Evolutionary conservation across 2,797 vertebrate genomes (phyloP), one percentile per base, ranked within the genome.

Genomic region (Ispidina lecontei): DNA sequence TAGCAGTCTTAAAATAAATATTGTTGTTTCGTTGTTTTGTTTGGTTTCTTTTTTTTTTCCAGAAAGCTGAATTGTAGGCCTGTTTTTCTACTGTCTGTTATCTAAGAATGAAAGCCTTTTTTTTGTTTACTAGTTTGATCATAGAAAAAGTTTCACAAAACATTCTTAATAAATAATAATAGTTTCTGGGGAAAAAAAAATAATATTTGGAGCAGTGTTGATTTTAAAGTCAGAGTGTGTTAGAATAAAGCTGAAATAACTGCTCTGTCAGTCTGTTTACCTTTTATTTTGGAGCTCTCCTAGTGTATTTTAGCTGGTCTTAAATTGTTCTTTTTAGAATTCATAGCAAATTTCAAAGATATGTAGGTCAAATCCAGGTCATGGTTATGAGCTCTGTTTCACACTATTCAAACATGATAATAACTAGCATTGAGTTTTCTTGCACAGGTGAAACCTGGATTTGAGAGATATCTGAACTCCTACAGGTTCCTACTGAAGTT

Each of bases 61-160:
- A 29, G 64, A 76, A 71, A 78, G 19, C 26, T 95, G 54, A 70
- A 81, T 17, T 52, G 20, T 51, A 56, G 9, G 18, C 28, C 47
- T 87, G 11, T 55, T 71, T 9, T 54, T 91, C 51, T 62, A 56
- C 23, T 72, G 8, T 35, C n/a, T 77, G 20, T 13, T 77, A 55
- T 19, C 10, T 58, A 59, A 68, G 76, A 90, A 93, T 37, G 43
- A 72, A 90, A 89, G 58, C 9, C n/a, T 76, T 68, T 75, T 21
- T 88, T 58, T 31, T 79, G 25, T 72, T 96, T 91, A 37, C 25
- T 67, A 75, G 39, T 52, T n/a, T 77, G 7, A 72, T 94, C 70
- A 90, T 94, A 76, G 64, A 89, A 71, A 71, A 79, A 43, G 5
- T 28, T 92, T 81, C 59, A 88, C 13, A 85, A 94, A 75, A 69